Evolutionary conservation across 2,888 invertebrate species (phyloP).

Genomic region (Beris chalybata): DNA sequence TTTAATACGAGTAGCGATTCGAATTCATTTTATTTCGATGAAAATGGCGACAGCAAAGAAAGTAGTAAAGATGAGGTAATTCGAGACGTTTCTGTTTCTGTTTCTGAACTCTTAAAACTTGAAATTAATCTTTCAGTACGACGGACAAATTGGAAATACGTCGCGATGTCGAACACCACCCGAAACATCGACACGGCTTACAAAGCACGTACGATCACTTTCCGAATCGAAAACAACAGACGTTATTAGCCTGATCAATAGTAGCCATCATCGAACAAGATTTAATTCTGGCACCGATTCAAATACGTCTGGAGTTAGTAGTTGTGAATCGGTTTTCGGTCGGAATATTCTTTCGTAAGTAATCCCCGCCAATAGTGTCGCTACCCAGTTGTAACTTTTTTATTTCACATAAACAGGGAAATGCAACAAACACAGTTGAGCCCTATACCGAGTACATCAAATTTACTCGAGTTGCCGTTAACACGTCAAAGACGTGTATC

Average conservation of each 20-base stretch:
- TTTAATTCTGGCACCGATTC: constrained; percentile 71
- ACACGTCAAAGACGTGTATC: constrained; percentile 52
- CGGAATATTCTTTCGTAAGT: constrained; percentile 63
- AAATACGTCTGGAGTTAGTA: constrained; percentile 80
- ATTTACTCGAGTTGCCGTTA: constrained; percentile 62
- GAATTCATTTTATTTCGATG: constrained; percentile 49
- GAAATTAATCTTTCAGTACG: constrained; percentile 30
- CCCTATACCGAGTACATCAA: constrained; percentile 85
- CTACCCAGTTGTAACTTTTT: too few relatives aligned
- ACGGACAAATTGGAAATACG: constrained; percentile 39
- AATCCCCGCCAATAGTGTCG: background rate
- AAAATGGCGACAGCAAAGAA: constrained; percentile 48
- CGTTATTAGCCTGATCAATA: constrained; percentile 51
- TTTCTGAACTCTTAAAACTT: constrained; percentile 29
- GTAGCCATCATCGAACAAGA: constrained; percentile 58
- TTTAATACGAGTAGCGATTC: constrained; percentile 53
- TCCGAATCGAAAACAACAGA: constrained; percentile 73
- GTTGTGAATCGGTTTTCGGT: constrained; percentile 73
- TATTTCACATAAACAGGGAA: constrained; percentile 56
- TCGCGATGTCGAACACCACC: constrained; percentile 61
- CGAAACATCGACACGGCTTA: constrained; percentile 52
- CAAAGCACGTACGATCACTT: constrained; percentile 65
- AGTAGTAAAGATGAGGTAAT: constrained; percentile 43
- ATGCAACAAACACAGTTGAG: constrained; percentile 77
- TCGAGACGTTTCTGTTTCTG: background rate